A percentile compares a stretch with the other conserved stretches of the same genome.
Conservation (phyloP, 2,113 vertebrate genomes). For the Anas platyrhynchos region DNA sequence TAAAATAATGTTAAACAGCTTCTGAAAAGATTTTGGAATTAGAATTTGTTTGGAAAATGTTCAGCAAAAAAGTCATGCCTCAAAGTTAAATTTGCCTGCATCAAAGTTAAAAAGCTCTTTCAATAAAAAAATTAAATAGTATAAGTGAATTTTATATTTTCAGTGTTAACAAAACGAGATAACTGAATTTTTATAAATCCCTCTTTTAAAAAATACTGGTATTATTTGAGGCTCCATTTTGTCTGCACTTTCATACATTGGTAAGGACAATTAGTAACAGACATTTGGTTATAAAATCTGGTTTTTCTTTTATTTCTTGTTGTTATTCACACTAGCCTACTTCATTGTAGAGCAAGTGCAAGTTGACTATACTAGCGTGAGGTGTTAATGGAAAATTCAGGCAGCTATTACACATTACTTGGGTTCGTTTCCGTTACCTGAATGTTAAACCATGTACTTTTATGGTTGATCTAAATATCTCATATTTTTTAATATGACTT, state of each 20-base stretch:
- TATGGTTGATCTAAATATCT: neutral
- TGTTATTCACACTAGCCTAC: neutral
- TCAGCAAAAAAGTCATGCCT: neutral
- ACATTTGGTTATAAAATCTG: neutral
- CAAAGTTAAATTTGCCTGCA: neutral
- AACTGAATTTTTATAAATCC: neutral
- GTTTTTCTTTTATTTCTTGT: neutral
- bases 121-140: neutral
- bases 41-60: neutral
- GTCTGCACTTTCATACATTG: neutral
- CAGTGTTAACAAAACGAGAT: neutral
- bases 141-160: neutral
- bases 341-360: neutral
- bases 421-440: neutral
- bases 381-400: constrained; percentile 28
- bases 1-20: neutral
- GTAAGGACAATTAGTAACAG: neutral
- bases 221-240: neutral
- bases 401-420: neutral
- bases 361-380: neutral
- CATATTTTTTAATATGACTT: neutral
- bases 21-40: neutral
- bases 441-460: neutral
- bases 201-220: neutral
- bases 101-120: neutral